phyloP scores from a whole-genome alignment of 2,113 vertebrate species.

The Perca flavescens region DNA sequence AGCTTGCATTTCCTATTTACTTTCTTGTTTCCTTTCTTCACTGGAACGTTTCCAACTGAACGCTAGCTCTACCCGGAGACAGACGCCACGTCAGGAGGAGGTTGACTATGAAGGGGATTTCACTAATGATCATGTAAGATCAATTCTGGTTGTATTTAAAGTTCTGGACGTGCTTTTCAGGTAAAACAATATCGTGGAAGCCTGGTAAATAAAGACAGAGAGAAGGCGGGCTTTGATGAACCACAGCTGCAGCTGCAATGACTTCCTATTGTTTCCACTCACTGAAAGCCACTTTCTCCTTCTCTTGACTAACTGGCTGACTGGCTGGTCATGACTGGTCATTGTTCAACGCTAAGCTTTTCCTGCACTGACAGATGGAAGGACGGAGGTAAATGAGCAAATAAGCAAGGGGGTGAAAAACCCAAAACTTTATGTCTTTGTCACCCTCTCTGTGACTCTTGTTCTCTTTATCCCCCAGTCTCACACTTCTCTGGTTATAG shows the following conservation, averaged over 20 bases:
- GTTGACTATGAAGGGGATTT: background rate
- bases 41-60: constrained; percentile 51
- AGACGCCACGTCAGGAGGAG: background rate
- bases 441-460: constrained; percentile 11
- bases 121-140: background rate
- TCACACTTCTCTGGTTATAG: constrained; percentile 35
- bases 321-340: constrained; percentile 45
- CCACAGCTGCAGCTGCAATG: constrained; percentile 81
- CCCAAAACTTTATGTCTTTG: background rate
- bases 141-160: background rate
- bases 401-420: background rate
- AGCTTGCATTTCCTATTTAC: constrained; percentile 68
- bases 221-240: constrained; percentile 49
- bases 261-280: constrained; percentile 84
- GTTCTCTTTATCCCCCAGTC: background rate
- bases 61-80: background rate
- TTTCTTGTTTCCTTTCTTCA: constrained; percentile 52
- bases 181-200: constrained; percentile 16
- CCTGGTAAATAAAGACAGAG: constrained; percentile 22
- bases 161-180: constrained; percentile 9
- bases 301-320: constrained; percentile 52
- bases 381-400: constrained; percentile 24
- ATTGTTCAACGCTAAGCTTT: constrained; percentile 65
- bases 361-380: constrained; percentile 48
- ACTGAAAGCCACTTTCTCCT: constrained; percentile 80